Evolutionary conservation across 2,888 invertebrate species (phyloP).

Genomic region (Phlogophora meticulosa): DNA sequence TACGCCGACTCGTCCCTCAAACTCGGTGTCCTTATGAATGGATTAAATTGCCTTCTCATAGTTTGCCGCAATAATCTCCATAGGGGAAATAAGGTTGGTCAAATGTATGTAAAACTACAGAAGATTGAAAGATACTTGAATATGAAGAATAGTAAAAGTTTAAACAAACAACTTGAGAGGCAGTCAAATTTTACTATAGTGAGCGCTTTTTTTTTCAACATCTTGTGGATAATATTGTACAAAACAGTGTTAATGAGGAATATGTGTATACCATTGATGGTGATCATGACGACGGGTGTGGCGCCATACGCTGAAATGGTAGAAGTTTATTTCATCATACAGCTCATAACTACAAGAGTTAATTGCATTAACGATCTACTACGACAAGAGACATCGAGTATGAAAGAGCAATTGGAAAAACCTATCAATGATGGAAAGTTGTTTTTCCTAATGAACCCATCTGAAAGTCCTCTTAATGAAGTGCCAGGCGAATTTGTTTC

Average conservation of each 20-base stretch:
- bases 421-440: constrained; percentile 15
- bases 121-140: constrained; percentile 76
- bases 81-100: constrained; percentile 63
- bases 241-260: constrained; percentile 64
- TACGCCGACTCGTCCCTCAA: constrained; percentile 70
- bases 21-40: constrained; percentile 67
- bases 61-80: constrained; percentile 69
- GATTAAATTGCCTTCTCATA: constrained; percentile 62
- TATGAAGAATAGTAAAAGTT: constrained; percentile 63
- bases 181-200: constrained; percentile 37
- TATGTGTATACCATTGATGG: constrained; percentile 63
- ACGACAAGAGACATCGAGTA: constrained; percentile 35
- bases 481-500: constrained; percentile 61
- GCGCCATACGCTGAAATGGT: constrained; percentile 69
- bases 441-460: constrained; percentile 18
- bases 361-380: constrained; percentile 71
- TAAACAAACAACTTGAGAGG: constrained; percentile 66
- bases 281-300: constrained; percentile 60
- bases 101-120: constrained; percentile 80
- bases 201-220: constrained; percentile 24
- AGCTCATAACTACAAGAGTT: constrained; percentile 69
- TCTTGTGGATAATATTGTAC: constrained; percentile 61
- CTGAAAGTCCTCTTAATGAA: constrained; percentile 21
- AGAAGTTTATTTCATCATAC: constrained; percentile 69
- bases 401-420: constrained; percentile 19